phyloP scores from a whole-genome alignment of 2,797 vertebrate species.

The Anabacerthia variegaticeps region DNA sequence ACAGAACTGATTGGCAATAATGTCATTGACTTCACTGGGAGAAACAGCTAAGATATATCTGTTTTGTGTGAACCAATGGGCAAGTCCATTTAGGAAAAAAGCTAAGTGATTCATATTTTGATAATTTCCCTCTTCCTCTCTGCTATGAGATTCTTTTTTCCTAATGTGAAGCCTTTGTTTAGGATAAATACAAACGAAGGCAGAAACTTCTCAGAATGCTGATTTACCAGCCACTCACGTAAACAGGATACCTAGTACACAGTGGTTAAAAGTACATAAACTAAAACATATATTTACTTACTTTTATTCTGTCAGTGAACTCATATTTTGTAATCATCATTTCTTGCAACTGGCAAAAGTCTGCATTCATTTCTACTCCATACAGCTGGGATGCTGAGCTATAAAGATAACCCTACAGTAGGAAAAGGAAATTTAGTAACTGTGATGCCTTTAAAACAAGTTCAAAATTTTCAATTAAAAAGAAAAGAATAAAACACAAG shows the following conservation, averaged over 20 bases:
- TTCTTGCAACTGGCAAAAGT: constrained; percentile 90
- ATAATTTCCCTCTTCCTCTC: background rate
- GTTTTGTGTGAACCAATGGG: background rate
- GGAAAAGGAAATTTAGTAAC: constrained; percentile 48
- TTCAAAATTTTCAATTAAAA: background rate
- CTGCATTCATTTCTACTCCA: constrained; percentile 89
- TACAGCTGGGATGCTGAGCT: constrained; percentile 85
- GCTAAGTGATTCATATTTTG: background rate
- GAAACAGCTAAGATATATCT: background rate
- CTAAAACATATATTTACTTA: constrained; percentile 39
- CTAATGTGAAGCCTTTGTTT: background rate
- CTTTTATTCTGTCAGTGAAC: constrained; percentile 87
- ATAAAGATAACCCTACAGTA: constrained; percentile 87
- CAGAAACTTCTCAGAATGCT: background rate
- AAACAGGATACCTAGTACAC: background rate
- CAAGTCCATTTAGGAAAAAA: background rate
- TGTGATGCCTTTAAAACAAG: background rate
- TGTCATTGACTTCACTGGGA: background rate
- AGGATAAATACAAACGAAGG: background rate
- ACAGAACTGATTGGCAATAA: background rate
- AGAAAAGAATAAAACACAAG: background rate
- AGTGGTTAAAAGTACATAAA: background rate
- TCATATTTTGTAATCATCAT: constrained; percentile 84
- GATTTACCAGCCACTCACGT: background rate
- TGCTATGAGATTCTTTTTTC: background rate